Percentiles rank a stretch among this genome's conserved stretches.
Evolutionary conservation across 92 coral and sea anemone species (phyloP).

Genomic region (Heliopora coerulea): DNA sequence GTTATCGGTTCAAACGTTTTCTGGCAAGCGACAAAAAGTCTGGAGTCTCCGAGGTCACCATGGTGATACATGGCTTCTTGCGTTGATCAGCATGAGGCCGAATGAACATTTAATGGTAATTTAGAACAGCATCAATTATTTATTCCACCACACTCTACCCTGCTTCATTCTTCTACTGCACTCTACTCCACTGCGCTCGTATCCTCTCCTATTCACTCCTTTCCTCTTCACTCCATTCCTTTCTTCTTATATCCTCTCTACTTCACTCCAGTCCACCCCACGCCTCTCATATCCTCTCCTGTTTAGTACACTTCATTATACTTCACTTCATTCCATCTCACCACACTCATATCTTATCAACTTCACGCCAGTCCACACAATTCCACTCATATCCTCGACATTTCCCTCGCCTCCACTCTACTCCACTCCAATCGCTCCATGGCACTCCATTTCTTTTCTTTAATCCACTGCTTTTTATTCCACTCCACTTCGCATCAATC

Average conservation of each 20-base stretch:
- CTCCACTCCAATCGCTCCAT: too few relatives aligned
- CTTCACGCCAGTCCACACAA: too few relatives aligned
- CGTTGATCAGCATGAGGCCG: not conserved
- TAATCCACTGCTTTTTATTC: not conserved
- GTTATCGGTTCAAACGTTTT: constrained; percentile 1
- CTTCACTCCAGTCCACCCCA: constrained; percentile 8
- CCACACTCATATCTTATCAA: not conserved
- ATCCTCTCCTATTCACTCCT: constrained; percentile 2
- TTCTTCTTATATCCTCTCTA: not conserved
- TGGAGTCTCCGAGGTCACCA: constrained; percentile 14
- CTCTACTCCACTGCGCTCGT: not conserved
- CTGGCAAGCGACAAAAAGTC: not conserved
- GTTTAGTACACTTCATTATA: not conserved
- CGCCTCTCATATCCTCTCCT: not conserved
- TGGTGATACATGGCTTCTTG: constrained; percentile 3
- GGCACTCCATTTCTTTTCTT: too few relatives aligned
- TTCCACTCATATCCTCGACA: too few relatives aligned
- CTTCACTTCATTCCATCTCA: not conserved
- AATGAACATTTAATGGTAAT: not conserved
- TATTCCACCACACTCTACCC: not conserved
- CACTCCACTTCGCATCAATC: too few relatives aligned
- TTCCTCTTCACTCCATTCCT: not conserved
- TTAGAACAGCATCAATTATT: not conserved
- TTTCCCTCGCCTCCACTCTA: too few relatives aligned
- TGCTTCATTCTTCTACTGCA: not conserved